Evolutionary conservation across 2,888 invertebrate genomes (phyloP).

Genomic region (Drosophila cognata): DNA sequence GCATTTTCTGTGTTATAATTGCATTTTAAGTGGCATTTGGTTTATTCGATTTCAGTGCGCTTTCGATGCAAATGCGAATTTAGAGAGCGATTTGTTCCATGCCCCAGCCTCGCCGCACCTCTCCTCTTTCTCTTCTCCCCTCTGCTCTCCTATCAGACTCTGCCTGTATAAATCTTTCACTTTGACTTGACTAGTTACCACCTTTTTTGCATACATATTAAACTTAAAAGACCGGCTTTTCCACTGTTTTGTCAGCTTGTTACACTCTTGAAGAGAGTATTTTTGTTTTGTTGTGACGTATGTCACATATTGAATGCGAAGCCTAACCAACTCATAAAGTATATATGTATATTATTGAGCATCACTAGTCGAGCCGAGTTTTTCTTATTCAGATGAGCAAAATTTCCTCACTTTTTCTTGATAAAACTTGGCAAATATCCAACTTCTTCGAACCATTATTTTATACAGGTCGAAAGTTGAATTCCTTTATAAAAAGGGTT

Average conservation of each 20-base stretch:
- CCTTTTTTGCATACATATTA: constrained; percentile 26
- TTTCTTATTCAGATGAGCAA: not conserved
- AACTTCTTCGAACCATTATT: not conserved
- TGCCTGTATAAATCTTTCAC: not conserved
- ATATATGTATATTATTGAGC: not conserved
- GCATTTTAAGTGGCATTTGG: constrained; percentile 60
- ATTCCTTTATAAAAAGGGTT: not conserved
- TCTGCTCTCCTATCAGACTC: not conserved
- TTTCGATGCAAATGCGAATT: constrained; percentile 3
- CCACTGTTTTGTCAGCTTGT: not conserved
- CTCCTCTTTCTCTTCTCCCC: not conserved
- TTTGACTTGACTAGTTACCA: constrained; percentile 10
- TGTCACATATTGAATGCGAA: not conserved
- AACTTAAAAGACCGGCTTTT: not conserved
- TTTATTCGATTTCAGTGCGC: constrained; percentile 20
- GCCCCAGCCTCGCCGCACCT: not conserved
- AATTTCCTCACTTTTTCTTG: not conserved
- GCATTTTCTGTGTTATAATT: constrained; percentile 44
- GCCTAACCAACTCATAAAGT: not conserved
- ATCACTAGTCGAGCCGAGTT: not conserved
- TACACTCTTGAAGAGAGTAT: not conserved
- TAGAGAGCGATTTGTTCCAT: constrained; percentile 13
- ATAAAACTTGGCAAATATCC: not conserved
- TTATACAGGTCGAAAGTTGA: not conserved
- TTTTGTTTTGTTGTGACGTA: not conserved